A percentile compares a stretch with the other conserved stretches of the same genome.
phyloP scores from a whole-genome alignment of 2,113 vertebrate genomes.

The Gnathonemus echidnorhynchus region DNA sequence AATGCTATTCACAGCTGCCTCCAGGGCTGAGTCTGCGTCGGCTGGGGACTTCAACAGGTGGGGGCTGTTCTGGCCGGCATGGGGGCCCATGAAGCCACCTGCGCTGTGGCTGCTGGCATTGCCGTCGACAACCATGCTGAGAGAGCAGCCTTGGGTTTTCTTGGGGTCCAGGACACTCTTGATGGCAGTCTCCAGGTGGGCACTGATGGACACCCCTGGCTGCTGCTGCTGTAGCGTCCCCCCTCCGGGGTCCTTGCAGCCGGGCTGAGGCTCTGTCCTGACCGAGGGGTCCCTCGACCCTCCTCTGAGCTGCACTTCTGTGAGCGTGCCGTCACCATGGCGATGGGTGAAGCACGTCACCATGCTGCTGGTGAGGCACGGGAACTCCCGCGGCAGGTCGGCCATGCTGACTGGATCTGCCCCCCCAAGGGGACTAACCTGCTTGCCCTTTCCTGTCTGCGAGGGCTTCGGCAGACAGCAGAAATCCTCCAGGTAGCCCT shows the following conservation, averaged over 20 bases:
- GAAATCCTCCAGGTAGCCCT: constrained; percentile 88
- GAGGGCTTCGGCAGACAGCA: constrained; percentile 78
- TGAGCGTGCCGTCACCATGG: neutral
- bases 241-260: constrained; percentile 54
- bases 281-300: constrained; percentile 36
- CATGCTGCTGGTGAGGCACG: constrained; percentile 26
- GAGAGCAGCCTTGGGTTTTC: constrained; percentile 61
- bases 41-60: constrained; percentile 55
- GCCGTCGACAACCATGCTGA: neutral
- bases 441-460: constrained; percentile 37
- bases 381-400: constrained; percentile 28
- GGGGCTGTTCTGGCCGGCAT: constrained; percentile 30
- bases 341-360: neutral
- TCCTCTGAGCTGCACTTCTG: neutral
- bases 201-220: constrained; percentile 53
- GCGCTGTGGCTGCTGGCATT: neutral
- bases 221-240: constrained; percentile 30
- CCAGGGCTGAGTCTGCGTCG: constrained; percentile 92
- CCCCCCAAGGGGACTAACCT: neutral
- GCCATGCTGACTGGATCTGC: constrained; percentile 14
- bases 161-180: constrained; percentile 81
- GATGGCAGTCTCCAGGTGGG: constrained; percentile 73
- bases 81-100: constrained; percentile 27
- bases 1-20: constrained; percentile 99
- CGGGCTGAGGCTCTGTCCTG: constrained; percentile 59